Base-by-base conservation (phyloP, 2,113 vertebrate species). In the Equus przewalskii region DNA sequence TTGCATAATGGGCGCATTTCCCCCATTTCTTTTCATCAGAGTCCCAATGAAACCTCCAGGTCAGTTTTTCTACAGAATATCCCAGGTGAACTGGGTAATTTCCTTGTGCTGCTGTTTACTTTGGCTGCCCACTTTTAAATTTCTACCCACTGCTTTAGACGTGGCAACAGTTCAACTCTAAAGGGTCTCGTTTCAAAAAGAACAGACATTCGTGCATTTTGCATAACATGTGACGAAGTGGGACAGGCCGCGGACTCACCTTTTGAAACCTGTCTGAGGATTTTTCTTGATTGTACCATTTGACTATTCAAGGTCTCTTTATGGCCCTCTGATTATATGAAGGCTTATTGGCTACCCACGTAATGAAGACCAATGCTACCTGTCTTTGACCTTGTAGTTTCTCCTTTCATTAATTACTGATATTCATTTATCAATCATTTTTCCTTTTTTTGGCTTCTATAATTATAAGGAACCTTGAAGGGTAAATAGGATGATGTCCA, bases 381-480 rank as follows among this genome's bases (percentile, higher is more conserved):
- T 33, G 28, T 54, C 64, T 67, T 21, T 15, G 78, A 80, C 56
- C 69, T 5, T 65, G 33, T 51, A 44, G 54, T 62, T 54, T 80
- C 56, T 80, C 78, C 41, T 36, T 75, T 89, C 80, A 69, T 69
- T 60, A 80, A 92, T 97, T 54, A 85, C 56, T 41, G 33, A 75
- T 60, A 85, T 85, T 89, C 24, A 69, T 62, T 85, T 54, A 44
- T 60, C 95, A 18, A 54, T 46, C 83, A 12, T 26, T 46, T 33
- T 30, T 41, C 65, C 70, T 84, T 62, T 73, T 19, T 69, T 46
- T 44, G 65, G 72, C 8, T 85, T 69, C 65, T 41, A 1, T 75
- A 36, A 92, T 85, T 54, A 46, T 1, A 28, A 85, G 58, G 58
- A 84, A 21, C 7, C 28, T 75, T 41, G 26, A 30, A 58, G 58